Base-by-base conservation (phyloP, 2,797 vertebrate genomes). In the Botia almorhae region DNA sequence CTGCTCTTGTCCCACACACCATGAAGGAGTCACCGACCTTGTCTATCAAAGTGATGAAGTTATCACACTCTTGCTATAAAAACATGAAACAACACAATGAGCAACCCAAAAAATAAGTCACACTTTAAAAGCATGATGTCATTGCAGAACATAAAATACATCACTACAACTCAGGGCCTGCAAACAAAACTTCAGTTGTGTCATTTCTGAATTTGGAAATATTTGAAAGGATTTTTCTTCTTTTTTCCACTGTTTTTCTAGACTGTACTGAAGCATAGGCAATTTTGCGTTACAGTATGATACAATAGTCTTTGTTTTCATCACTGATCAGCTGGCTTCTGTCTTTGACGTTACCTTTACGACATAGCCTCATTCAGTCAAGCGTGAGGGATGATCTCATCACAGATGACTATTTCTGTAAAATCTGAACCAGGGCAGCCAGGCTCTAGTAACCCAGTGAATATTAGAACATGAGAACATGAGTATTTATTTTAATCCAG, bases 41-140 rank as follows among this genome's bases (percentile, higher is more conserved):
- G 88, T 95, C 90, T 80, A 96, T 93, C 83, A 95, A 92, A 4
- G 92, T 95, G 90, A 96, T 94, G 89, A 94, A 95, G 79, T 95
- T 95, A 84, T 95, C 92, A 73, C 95, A 96, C 87, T 95, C 90
- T 69, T 91, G 81, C 94, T 95, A 87, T 23, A 61, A 21, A 74
- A 86, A 68, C 83, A 78, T 65, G 13, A 82, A 81, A 72, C 16
- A 74, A 79, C 14, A 86, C 11, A 67, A 67, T 46, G 65, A 23
- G 56, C 17, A 53, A n/a, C 39, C 8, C 39, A 53, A n/a, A 29
- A 16, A 29, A 5, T 29, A 29, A 14, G 6, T 33, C 6, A 61
- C 26, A 16, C 60, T 16, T 43, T 8, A 39, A 39, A 39, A 39
- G 36, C 4, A 39, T 39, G 36, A 29, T 29, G 2, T 29, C 29